phyloP scores from a whole-genome alignment of 2,113 vertebrate genomes.

The Gnathonemus echidnorhynchus region DNA sequence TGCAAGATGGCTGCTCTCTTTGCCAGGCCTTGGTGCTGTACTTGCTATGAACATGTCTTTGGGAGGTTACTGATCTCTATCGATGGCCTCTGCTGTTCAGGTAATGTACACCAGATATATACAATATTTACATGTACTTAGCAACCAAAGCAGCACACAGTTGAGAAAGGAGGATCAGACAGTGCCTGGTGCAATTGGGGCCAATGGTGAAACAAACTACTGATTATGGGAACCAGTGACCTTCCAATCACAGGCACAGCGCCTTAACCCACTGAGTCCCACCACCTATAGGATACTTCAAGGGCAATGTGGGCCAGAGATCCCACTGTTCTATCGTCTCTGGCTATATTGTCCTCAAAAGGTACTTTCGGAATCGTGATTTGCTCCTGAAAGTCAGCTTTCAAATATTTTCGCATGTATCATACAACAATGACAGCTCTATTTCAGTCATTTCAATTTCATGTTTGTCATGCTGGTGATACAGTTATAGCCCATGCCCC shows the following conservation, averaged over 20 bases:
- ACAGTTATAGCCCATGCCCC: background rate
- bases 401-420: background rate
- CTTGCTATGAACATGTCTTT: background rate
- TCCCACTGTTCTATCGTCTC: background rate
- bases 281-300: background rate
- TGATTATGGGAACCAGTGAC: background rate
- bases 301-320: background rate
- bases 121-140: background rate
- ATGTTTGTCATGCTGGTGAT: background rate
- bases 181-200: background rate
- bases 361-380: background rate
- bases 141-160: background rate
- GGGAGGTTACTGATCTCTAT: background rate
- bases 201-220: background rate
- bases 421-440: background rate
- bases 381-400: background rate
- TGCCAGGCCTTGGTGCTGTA: background rate
- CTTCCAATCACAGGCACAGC: background rate
- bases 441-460: background rate
- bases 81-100: background rate
- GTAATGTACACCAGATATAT: background rate
- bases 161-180: background rate
- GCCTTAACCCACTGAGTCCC: background rate
- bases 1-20: background rate
- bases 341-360: background rate